A percentile compares a stretch with the other conserved stretches of the same genome.
phyloP scores from a whole-genome alignment of 2,797 vertebrate species.

The Bucorvus abyssinicus region DNA sequence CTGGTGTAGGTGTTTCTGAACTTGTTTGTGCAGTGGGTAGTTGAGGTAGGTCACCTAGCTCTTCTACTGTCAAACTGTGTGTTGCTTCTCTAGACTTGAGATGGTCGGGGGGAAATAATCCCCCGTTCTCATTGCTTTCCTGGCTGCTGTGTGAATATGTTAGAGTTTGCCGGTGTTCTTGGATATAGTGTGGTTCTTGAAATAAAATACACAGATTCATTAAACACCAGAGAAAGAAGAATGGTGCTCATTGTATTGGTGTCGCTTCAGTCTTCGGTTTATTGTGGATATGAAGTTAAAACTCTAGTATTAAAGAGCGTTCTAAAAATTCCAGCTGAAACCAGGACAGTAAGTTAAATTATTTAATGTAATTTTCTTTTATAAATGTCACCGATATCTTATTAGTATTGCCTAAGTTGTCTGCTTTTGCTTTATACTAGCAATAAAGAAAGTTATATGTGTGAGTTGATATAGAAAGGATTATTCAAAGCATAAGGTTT shows the following conservation, averaged over 20 bases:
- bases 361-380: slow-evolving; percentile 11
- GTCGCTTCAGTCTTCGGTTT: neutral
- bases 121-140: neutral
- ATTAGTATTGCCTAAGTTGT: neutral
- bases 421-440: slow-evolving; percentile 21
- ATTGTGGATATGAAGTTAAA: neutral
- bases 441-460: neutral
- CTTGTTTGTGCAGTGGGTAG: neutral
- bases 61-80: neutral
- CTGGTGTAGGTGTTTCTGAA: neutral
- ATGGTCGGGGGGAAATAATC: neutral
- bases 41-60: neutral
- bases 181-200: neutral
- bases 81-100: neutral
- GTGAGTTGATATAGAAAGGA: neutral
- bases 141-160: neutral
- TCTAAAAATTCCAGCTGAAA: neutral
- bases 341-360: neutral
- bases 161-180: neutral
- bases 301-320: neutral
- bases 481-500: neutral
- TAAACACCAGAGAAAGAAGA: neutral
- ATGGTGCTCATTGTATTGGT: neutral
- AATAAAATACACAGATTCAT: neutral
- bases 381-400: neutral